A percentile compares a stretch with the other conserved stretches of the same genome.
Evolutionary conservation across 1,140 invertebrate species (phyloP).

Genomic region (Colletes gigas): DNA sequence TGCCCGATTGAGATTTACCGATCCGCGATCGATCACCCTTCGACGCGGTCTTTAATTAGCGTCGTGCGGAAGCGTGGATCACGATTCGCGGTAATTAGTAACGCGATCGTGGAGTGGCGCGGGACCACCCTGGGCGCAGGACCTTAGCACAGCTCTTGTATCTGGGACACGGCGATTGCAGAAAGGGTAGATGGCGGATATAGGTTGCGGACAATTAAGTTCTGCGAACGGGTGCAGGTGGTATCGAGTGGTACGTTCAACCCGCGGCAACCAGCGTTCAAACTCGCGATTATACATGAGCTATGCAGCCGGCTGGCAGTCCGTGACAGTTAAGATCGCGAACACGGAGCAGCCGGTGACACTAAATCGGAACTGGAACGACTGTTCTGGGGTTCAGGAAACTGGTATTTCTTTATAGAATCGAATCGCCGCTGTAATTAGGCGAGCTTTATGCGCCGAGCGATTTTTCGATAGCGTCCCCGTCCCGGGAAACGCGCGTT

Average conservation of each 20-base stretch:
- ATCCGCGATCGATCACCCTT: conserved; percentile 19
- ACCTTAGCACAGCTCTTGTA: conserved; percentile 8
- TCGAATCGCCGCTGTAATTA: conserved; percentile 15
- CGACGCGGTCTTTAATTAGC: conserved; percentile 21
- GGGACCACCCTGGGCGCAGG: conserved; percentile 39
- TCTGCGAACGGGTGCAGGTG: conserved; percentile 62
- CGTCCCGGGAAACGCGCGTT: conserved; percentile 1
- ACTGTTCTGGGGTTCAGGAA: neutral
- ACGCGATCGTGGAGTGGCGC: conserved; percentile 33
- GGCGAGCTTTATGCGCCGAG: neutral
- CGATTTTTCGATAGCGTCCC: conserved; percentile 33
- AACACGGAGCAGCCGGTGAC: neutral
- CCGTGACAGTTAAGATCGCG: conserved; percentile 7
- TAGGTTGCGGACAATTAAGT: conserved; percentile 49
- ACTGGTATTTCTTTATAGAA: conserved; percentile 13
- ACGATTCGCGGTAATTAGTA: conserved; percentile 51
- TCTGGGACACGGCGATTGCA: conserved; percentile 50
- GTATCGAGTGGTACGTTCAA: conserved; percentile 34
- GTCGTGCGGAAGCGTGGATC: neutral
- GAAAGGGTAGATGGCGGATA: conserved; percentile 43
- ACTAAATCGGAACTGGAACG: conserved; percentile 21
- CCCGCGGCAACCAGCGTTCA: conserved; percentile 10
- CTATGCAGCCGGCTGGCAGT: conserved; percentile 5
- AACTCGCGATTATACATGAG: conserved; percentile 41
- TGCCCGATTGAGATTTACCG: conserved; percentile 5